Base-by-base conservation (phyloP, 2,888 invertebrate species). In the Metopia argyrocephala region DNA sequence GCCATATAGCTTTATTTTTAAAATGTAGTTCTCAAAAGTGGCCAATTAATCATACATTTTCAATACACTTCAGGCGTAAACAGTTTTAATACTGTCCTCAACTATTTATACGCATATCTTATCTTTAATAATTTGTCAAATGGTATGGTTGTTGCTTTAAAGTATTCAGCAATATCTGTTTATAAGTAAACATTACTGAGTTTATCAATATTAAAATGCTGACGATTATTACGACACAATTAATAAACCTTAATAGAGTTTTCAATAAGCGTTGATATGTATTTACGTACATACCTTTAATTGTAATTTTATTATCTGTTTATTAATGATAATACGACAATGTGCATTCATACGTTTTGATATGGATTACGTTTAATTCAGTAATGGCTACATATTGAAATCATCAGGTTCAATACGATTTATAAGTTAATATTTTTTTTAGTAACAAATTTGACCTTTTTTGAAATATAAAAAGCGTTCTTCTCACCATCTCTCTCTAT, bases 41-140 rank as follows among this genome's bases (percentile, higher is more conserved):
- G n/a, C 5, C 15, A 56, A 27, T 27, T 15, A 25, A 9, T 56
- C 21, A 27, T 27, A 66, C 54, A 54, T 38, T 61, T 28, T 52
- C n/a, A 28, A 50, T 9, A 70, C 28, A 61, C 70, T 61, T 15
- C 31, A 61, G 52, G 59, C 50, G 28, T 52, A 31, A 61, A 50
- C 31, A 52, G 50, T 38, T 50, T 52, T 12, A 70, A 70, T 61
- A 52, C 70, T 12, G 48, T 28, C 59, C 59, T 70, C 70, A 70
- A 70, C 59, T 70, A 59, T n/a, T n/a, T n/a, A n/a, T n/a, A n/a
- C 52, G 59, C 61, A 48, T 70, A 70, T 70, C 70, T 70, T 70
- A 70, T 70, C 70, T 21, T 18, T 38, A 18, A 15, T n/a, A 27
- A 31, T 45, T 56, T 45, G 45, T 45, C 38, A 27, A n/a, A 27